Base-by-base conservation (phyloP, 1,140 invertebrate species). In the Apis laboriosa region DNA sequence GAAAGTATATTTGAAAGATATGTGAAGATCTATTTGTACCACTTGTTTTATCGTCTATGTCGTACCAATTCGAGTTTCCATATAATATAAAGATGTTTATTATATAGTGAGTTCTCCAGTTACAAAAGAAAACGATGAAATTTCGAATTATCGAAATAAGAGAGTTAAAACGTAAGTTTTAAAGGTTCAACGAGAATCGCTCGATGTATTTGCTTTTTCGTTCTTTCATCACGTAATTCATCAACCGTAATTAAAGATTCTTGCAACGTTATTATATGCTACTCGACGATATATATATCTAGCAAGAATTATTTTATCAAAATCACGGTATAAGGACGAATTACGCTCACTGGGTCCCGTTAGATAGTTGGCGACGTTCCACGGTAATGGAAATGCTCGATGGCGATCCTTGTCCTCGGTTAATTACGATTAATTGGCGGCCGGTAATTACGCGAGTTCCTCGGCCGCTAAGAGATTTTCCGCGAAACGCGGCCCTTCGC, bases 401-500 rank as follows among this genome's bases (percentile, higher is more conserved):
- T 17, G 34, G 11, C 77, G 67, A 79, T 74, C 53, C 5, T 34
- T 51, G 19, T 60, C 15, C n/a, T 53, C 17, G 21, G 49, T 80
- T 80, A 80, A 80, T 80, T 75, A 55, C 71, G 34, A 80, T 75
- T 80, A 75, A 80, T 74, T 24, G n/a, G 8, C 49, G 53, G 2
- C 7, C 11, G 61, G 9, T 64, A n/a, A 43, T 80, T 55, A 61
- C 61, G 1, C 28, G 61, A 43, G 9, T 70, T 49, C 17, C 15
- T 17, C 28, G 15, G 15, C 49, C 34, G 43, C 28, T n/a, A 56
- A 77, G 28, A n/a, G 53, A 58, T 72, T 61, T 78, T 72, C 71
- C 71, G 61, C 71, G 78, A 74, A 79, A 63, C 49, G 17, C 77
- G 77, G 28, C 58, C 8, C 15, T 24, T 51, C 49, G 51, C 72